Evolutionary conservation across 2,888 invertebrate genomes (phyloP), one percentile per base, ranked within the genome.

Genomic region (Argyresthia albistria): DNA sequence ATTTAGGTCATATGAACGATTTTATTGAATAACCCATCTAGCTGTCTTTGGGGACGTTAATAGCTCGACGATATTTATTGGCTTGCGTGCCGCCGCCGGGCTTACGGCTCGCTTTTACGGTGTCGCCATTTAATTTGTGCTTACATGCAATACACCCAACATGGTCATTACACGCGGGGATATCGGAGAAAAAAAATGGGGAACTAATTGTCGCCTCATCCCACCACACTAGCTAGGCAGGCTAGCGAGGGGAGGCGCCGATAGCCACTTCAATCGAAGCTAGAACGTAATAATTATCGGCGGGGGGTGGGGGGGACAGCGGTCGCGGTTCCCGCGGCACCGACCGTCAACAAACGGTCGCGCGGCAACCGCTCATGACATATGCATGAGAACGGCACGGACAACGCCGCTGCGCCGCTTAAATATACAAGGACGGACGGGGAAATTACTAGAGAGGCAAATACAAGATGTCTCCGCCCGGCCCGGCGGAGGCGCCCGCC

Each of bases 361-460:
- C 87, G 57, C 66, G 71, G 87, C 86, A 86, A 87, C 87, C 72
- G 77, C 80, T 87, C 86, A 87, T 87, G 83, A 87, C 83, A 84
- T 84, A 86, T 87, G 86, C 84, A 87, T 87, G 83, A 84, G 78
- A 80, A 73, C 67, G 74, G 73, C 74, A 67, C 69, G 69, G 76
- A 67, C 78, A 69, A 70, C 67, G 71, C 70, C 70, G 53, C 53
- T 35, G 52, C 52, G 66, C 66, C 76, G 73, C 75, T 82, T 80
- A 77, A 83, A 83, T 84, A 82, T 83, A 81, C 82, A 82, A 82
- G 79, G 76, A 80, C 77, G 70, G 70, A 70, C 75, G 71, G 71
- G 76, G 74, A 79, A 82, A 81, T 82, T 83, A 83, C 79, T 70
- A 70, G 69, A 76, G 76, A 78, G 68, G 73, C 81, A 79, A 80